These are phyloP conservation scores for Bergia sp. DNA, from an alignment of 92 coral and sea anemone genomes.

Conservation along the genomic window DNA sequence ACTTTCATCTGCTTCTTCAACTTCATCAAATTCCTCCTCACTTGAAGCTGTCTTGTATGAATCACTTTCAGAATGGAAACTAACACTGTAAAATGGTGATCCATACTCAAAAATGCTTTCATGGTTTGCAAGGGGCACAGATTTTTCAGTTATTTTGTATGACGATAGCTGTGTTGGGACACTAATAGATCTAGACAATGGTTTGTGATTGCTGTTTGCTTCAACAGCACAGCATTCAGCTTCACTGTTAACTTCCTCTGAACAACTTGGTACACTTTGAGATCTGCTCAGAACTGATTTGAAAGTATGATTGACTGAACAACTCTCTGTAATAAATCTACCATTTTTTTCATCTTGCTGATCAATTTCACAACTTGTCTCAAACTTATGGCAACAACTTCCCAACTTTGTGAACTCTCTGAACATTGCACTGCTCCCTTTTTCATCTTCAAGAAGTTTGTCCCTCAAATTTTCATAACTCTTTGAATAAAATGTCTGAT, in stretches of 20 bases:
- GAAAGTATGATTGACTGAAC: neutral
- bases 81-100: constrained; percentile 61
- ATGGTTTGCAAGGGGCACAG: neutral
- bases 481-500: constrained; percentile 60
- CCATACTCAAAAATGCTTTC: constrained; percentile 41
- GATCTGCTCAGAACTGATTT: constrained; percentile 1
- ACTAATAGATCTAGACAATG: constrained; percentile 66
- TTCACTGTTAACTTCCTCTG: neutral
- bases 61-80: constrained; percentile 75
- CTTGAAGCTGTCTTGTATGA: constrained; percentile 74
- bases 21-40: constrained; percentile 64
- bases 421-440: constrained; percentile 38
- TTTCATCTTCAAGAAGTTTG: constrained; percentile 46
- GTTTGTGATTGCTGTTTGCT: neutral
- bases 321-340: neutral
- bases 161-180: constrained; percentile 63
- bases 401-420: constrained; percentile 57
- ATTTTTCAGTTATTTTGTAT: constrained; percentile 21
- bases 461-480: constrained; percentile 77
- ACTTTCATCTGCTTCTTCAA: constrained; percentile 67
- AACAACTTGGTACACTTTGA: constrained; percentile 14
- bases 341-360: neutral
- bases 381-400: constrained; percentile 68
- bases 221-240: neutral
- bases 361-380: constrained; percentile 59